A percentile compares a stretch with the other conserved stretches of the same genome.
Evolutionary conservation across 2,888 invertebrate genomes (phyloP).

Genomic region (Epistrophella euchroma): DNA sequence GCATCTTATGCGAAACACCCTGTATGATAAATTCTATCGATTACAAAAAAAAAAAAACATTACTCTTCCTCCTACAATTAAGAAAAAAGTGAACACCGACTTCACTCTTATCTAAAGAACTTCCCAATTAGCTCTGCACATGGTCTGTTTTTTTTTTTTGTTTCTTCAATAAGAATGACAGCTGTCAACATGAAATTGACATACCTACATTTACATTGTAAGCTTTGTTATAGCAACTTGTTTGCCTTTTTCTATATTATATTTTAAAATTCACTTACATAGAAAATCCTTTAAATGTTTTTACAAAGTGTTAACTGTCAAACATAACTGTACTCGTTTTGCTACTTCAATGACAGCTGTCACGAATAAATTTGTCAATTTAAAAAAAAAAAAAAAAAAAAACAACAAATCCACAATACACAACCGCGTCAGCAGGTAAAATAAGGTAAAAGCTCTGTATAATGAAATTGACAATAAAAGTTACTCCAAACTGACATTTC

Average conservation of each 20-base stretch:
- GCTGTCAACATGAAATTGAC: conserved; percentile 7
- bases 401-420: background rate
- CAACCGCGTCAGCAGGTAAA: background rate
- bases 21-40: too few relatives aligned
- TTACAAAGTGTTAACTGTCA: conserved; percentile 25
- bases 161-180: background rate
- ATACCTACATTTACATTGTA: background rate
- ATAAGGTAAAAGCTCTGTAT: conserved; percentile 5
- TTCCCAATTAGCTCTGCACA: too few relatives aligned
- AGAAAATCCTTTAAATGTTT: conserved; percentile 11
- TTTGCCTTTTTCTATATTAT: background rate
- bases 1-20: too few relatives aligned
- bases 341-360: conserved; percentile 21
- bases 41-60: too few relatives aligned
- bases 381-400: background rate
- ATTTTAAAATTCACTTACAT: background rate
- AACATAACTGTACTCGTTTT: background rate
- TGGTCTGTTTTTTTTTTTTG: background rate
- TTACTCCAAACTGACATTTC: conserved; percentile 11
- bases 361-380: conserved; percentile 34
- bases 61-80: too few relatives aligned
- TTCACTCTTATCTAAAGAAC: too few relatives aligned
- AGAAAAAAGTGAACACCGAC: too few relatives aligned
- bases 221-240: background rate
- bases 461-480: background rate